A percentile compares a stretch with the other conserved stretches of the same genome.
Conservation (phyloP, 2,888 invertebrate species). For the Drymonia ruficornis region DNA sequence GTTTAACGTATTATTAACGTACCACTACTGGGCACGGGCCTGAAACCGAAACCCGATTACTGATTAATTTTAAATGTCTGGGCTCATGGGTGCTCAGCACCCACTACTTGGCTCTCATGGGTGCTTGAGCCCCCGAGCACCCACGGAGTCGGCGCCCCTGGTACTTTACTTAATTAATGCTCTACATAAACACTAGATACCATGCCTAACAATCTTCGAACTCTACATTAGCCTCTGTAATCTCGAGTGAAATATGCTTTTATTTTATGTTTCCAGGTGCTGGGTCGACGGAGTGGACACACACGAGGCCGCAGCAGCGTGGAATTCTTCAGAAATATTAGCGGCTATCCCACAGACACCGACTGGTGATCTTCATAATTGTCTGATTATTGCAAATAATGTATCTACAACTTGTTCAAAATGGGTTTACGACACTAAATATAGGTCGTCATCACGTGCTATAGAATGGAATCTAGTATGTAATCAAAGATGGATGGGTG, state of each 20-base stretch:
- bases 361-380: slow-evolving; percentile 85
- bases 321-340: slow-evolving; percentile 83
- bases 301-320: slow-evolving; percentile 76
- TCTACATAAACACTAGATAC: too few relatives aligned
- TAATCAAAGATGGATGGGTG: slow-evolving; percentile 91
- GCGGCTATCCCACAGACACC: slow-evolving; percentile 83
- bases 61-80: too few relatives aligned
- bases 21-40: too few relatives aligned
- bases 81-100: too few relatives aligned
- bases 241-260: not conserved
- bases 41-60: too few relatives aligned
- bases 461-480: slow-evolving; percentile 95
- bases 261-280: slow-evolving; percentile 78
- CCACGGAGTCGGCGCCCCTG: too few relatives aligned
- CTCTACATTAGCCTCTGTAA: too few relatives aligned
- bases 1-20: too few relatives aligned
- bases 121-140: too few relatives aligned
- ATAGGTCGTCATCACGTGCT: slow-evolving; percentile 89
- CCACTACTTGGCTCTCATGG: too few relatives aligned
- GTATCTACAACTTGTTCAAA: slow-evolving; percentile 62
- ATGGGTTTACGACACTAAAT: slow-evolving; percentile 90
- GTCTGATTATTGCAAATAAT: slow-evolving; percentile 81
- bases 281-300: slow-evolving; percentile 86
- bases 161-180: too few relatives aligned
- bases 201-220: too few relatives aligned